A percentile compares a stretch with the other conserved stretches of the same genome.
Evolutionary conservation across 2,888 invertebrate genomes (phyloP).

Genomic region (Polyploca ridens): DNA sequence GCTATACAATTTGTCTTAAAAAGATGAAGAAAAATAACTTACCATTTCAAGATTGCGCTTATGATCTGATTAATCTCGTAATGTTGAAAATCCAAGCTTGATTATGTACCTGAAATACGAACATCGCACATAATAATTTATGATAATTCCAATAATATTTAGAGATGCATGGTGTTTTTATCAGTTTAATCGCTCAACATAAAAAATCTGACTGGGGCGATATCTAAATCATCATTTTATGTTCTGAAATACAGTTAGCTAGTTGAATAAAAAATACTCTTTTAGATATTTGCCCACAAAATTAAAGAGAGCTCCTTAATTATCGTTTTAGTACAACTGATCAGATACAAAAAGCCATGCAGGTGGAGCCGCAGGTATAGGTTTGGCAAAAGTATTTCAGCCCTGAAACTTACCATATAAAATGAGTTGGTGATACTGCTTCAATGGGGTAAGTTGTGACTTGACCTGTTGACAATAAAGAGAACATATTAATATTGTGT

Average conservation of each 20-base stretch:
- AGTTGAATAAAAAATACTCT: too few relatives aligned
- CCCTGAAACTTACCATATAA: not conserved
- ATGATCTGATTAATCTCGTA: not conserved
- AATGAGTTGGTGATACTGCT: too few relatives aligned
- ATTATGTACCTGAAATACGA: not conserved
- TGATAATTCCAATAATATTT: not conserved
- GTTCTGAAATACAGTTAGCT: too few relatives aligned
- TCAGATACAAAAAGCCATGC: too few relatives aligned
- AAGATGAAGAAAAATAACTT: too few relatives aligned
- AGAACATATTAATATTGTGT: not conserved
- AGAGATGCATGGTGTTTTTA: not conserved
- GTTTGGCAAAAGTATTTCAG: too few relatives aligned
- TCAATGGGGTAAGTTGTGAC: not conserved
- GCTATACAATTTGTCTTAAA: too few relatives aligned
- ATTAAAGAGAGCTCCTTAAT: too few relatives aligned
- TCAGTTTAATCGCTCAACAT: not conserved
- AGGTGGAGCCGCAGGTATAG: too few relatives aligned
- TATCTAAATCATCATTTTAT: slow-evolving; percentile 26
- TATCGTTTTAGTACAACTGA: too few relatives aligned
- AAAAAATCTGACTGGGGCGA: slow-evolving; percentile 16
- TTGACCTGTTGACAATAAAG: not conserved
- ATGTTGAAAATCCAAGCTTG: not conserved
- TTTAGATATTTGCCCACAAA: too few relatives aligned
- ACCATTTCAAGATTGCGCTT: too few relatives aligned
- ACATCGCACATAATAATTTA: not conserved